Evolutionary conservation across 2,888 invertebrate genomes (phyloP).

Genomic region (Agrotis clavis): DNA sequence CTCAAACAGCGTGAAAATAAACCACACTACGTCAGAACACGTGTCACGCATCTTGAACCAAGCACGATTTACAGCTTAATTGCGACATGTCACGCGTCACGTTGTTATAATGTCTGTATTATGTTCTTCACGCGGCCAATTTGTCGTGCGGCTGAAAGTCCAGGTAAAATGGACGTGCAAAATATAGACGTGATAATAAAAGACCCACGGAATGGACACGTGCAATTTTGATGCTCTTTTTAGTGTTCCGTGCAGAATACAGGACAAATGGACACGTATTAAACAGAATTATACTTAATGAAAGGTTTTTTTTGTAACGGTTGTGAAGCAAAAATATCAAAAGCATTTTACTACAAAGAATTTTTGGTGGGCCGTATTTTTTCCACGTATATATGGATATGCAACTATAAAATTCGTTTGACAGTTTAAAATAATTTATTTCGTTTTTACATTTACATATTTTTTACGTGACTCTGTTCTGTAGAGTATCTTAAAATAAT

Average conservation of each 20-base stretch:
- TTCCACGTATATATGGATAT: not conserved
- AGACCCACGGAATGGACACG: conserved; percentile 17
- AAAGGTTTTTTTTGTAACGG: conserved; percentile 2
- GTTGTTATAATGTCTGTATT: conserved; percentile 49
- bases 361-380: not conserved
- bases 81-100: conserved; percentile 58
- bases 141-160: conserved; percentile 45
- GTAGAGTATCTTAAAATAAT: not conserved
- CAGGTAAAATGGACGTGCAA: conserved; percentile 45
- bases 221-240: conserved; percentile 24
- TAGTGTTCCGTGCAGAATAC: conserved; percentile 24
- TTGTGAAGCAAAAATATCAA: not conserved
- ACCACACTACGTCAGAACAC: conserved; percentile 39
- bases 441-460: not conserved
- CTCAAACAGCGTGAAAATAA: conserved; percentile 40
- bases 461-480: not conserved
- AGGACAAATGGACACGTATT: conserved; percentile 25
- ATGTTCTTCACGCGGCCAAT: conserved; percentile 48
- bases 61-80: conserved; percentile 58
- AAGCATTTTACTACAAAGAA: not conserved
- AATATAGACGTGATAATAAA: conserved; percentile 39
- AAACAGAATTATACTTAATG: conserved; percentile 13
- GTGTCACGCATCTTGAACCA: conserved; percentile 38
- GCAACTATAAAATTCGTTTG: not conserved
- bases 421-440: not conserved